Evolutionary conservation across 2,888 invertebrate genomes (phyloP).

Genomic region (Steinernema hermaphroditum): DNA sequence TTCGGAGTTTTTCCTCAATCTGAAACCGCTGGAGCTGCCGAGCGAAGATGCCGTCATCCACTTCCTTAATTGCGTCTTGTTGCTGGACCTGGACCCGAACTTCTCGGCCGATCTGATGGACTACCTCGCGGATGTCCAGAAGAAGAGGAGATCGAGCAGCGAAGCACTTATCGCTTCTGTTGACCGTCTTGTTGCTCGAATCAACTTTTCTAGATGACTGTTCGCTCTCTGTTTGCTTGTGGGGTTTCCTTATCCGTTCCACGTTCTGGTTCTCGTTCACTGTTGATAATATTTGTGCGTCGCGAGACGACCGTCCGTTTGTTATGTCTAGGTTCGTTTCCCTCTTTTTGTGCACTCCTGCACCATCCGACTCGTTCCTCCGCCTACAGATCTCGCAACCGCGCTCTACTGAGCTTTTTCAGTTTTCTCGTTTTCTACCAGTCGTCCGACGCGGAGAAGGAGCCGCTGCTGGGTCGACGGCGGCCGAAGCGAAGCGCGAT

Average conservation of each 20-base stretch:
- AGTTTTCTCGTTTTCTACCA: conserved; percentile 6
- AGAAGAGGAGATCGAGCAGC: background rate
- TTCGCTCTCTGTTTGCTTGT: conserved; percentile 21
- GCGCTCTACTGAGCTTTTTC: background rate
- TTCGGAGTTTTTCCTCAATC: background rate
- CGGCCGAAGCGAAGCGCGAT: background rate
- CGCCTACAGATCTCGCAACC: background rate
- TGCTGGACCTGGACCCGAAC: background rate
- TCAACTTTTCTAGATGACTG: no score
- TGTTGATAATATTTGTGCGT: conserved; percentile 11
- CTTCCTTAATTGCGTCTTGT: background rate
- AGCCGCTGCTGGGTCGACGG: conserved; percentile 7
- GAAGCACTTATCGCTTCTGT: background rate
- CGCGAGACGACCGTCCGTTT: conserved; percentile 3
- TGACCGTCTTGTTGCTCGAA: no score
- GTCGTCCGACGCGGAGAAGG: conserved; percentile 17
- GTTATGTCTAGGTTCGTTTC: conserved; percentile 25
- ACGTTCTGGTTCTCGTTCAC: background rate
- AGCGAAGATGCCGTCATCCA: background rate
- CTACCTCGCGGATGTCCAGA: background rate
- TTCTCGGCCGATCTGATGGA: background rate
- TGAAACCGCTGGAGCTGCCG: background rate
- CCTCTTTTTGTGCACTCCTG: conserved; percentile 1
- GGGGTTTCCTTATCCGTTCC: conserved; percentile 1
- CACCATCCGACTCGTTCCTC: background rate